Evolutionary conservation across 2,797 vertebrate genomes (phyloP), one percentile per base, ranked within the genome.

Genomic region (Nannoperca australis): DNA sequence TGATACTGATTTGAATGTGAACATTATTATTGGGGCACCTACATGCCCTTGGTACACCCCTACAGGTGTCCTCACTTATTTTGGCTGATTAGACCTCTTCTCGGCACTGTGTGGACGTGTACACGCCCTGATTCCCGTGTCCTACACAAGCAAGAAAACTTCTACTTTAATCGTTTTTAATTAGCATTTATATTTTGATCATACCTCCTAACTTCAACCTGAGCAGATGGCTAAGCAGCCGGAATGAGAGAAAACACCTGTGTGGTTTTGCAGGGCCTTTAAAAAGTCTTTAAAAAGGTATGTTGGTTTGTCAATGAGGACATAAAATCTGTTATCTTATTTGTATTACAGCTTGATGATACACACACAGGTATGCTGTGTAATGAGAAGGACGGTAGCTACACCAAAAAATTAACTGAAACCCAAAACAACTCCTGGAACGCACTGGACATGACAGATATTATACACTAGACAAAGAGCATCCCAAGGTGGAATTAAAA

Each of bases 11-110:
- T 7, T 51, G 36, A 63, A 42, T 42, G 8, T 61, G 18, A 42
- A 20, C 8, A 8, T 49, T 49, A 36, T 64, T 24, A 59, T 79
- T 47, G 62, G 49, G 3, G 36, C 44, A 51, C 56, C n/a, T 53
- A 62, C 27, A 34, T 7, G 9, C 9, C 32, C 12, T 38, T 24
- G 18, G 32, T 36, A 14, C 62, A 34, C 32, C 22, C 1, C 20
- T 27, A 38, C 59, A 42, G 60, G 47, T 74, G 60, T 9, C 15
- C 27, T 22, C 42, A 36, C 38, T 51, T 24, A 44, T 68, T 24
- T 36, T 10, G 30, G 54, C 11, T 50, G 44, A 69, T 51, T 34
- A 53, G 34, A 56, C 40, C 51, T 40, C 2, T 42, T 59, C 32
- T 56, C 17, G 12, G n/a, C 44, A 63, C 42, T 56, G 45, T n/a